phyloP scores from a whole-genome alignment of 2,113 vertebrate species.

The Crypturellus undulatus region DNA sequence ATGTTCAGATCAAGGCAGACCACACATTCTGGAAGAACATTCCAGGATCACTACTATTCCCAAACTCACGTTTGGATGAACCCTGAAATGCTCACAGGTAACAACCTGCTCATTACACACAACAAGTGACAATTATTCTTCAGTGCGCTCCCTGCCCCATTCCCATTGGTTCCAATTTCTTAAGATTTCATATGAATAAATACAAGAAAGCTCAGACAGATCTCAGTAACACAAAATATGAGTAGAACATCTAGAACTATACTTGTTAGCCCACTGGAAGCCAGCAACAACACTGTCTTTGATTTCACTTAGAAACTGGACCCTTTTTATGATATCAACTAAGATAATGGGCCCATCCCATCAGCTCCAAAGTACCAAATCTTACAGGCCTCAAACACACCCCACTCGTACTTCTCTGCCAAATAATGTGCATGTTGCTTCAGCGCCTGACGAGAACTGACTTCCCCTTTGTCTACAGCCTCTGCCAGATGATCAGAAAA shows the following conservation, averaged over 20 bases:
- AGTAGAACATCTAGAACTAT: background rate
- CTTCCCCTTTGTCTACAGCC: conserved; percentile 82
- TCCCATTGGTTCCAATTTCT: background rate
- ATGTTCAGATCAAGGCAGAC: rapidly evolving
- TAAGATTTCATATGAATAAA: background rate
- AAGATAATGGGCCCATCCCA: conserved; percentile 58
- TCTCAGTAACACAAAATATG: background rate
- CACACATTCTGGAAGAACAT: background rate
- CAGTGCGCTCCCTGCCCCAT: background rate
- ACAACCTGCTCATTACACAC: background rate
- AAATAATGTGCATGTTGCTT: conserved; percentile 63
- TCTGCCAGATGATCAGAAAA: conserved; percentile 80
- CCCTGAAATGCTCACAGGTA: background rate
- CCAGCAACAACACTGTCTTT: conserved; percentile 70
- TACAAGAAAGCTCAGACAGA: background rate
- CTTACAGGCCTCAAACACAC: conserved; percentile 65
- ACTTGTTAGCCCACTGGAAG: conserved; percentile 73
- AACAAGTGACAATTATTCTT: rapidly evolving
- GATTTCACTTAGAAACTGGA: conserved; percentile 73
- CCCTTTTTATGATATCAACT: conserved; percentile 63
- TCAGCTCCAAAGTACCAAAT: conserved; percentile 75
- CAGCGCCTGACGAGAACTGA: conserved; percentile 75
- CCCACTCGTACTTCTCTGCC: conserved; percentile 73
- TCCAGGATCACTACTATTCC: background rate
- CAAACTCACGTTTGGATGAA: background rate